These are phyloP conservation scores for Oeneis ivallda DNA, from an alignment of 2,888 invertebrate genomes.

Conservation along the genomic window DNA sequence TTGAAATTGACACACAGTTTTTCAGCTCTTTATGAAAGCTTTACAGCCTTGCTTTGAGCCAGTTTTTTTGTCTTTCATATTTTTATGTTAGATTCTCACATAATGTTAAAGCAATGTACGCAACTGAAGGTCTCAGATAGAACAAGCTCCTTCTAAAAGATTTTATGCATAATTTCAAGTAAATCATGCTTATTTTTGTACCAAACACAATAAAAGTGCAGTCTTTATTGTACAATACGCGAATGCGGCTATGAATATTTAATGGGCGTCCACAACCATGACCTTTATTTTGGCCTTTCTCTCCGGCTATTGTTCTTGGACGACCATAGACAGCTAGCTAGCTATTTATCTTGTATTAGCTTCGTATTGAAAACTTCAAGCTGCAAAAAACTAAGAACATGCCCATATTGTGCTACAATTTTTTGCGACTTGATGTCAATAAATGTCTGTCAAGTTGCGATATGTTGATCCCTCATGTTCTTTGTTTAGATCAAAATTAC, in stretches of 20 bases:
- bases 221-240: constrained; percentile 63
- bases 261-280: constrained; percentile 63
- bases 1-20: background rate
- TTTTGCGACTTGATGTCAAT: constrained; percentile 36
- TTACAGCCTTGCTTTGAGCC: too few relatives aligned
- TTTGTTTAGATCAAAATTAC: constrained; percentile 37
- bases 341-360: constrained; percentile 61
- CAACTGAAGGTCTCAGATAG: background rate
- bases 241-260: constrained; percentile 72
- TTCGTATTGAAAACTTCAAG: constrained; percentile 25
- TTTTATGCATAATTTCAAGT: background rate
- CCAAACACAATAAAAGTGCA: constrained; percentile 53
- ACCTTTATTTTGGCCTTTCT: constrained; percentile 72
- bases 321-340: constrained; percentile 21
- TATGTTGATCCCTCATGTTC: constrained; percentile 38
- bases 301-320: constrained; percentile 63
- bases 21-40: background rate
- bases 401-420: constrained; percentile 23
- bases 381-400: constrained; percentile 18
- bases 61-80: background rate
- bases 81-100: background rate
- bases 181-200: constrained; percentile 43
- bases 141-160: background rate
- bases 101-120: background rate
- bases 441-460: constrained; percentile 37